phyloP scores from a whole-genome alignment of 2,113 vertebrate genomes.

The Neomonachus schauinslandi region DNA sequence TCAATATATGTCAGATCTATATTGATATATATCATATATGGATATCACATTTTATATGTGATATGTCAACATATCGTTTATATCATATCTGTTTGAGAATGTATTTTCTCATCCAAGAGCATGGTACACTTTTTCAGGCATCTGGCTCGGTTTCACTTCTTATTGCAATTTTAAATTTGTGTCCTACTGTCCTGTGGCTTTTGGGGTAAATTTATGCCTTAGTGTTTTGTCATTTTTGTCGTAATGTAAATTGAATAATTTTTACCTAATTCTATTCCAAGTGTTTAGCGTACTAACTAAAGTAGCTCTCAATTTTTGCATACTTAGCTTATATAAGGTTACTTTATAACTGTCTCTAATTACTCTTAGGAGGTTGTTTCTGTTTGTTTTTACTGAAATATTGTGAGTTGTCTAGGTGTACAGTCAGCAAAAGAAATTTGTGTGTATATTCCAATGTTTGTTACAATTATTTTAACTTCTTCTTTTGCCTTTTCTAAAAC shows the following conservation, averaged over 20 bases:
- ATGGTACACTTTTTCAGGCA: neutral
- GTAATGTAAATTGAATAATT: neutral
- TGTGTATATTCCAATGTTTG: neutral
- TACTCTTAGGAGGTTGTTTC: neutral
- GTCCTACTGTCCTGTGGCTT: neutral
- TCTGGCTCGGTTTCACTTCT: neutral
- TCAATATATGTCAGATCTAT: neutral
- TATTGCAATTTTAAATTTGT: neutral
- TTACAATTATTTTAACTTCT: neutral
- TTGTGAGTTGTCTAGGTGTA: neutral
- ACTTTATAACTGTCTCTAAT: neutral
- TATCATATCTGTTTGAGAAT: neutral
- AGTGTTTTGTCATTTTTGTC: neutral
- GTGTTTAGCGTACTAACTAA: neutral
- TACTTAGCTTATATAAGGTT: neutral
- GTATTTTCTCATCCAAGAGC: neutral
- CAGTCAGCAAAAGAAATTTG: neutral
- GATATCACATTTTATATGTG: neutral
- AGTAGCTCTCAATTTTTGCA: neutral
- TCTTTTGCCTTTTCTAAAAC: constrained; percentile 8
- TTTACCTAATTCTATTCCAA: neutral
- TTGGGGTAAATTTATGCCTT: neutral
- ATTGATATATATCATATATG: neutral
- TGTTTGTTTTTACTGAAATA: neutral
- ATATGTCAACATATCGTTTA: neutral